Conservation (phyloP, 2,113 vertebrate species). For the Myiagra hebetior region DNA sequence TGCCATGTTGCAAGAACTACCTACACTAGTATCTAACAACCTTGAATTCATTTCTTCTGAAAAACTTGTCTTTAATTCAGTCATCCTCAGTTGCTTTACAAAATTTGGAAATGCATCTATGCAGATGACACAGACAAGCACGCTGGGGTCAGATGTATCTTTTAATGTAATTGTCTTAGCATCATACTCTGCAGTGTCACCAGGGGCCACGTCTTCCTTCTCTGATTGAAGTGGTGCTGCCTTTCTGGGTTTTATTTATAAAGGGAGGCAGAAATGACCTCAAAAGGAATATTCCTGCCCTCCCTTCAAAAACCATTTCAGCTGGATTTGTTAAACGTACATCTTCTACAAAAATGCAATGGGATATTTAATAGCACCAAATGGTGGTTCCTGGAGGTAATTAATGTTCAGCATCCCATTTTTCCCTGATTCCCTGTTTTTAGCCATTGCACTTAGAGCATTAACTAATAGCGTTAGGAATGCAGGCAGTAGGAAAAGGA, state of each 20-base stretch:
- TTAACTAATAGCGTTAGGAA: not conserved
- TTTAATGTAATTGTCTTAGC: not conserved
- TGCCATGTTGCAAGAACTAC: not conserved
- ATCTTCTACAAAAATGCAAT: not conserved
- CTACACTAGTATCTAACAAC: not conserved
- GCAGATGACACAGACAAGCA: not conserved
- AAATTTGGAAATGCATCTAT: not conserved
- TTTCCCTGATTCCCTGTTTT: not conserved
- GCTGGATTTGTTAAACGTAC: not conserved
- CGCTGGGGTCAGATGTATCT: not conserved
- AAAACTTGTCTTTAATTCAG: not conserved
- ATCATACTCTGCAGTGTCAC: not conserved
- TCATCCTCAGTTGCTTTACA: not conserved
- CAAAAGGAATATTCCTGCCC: not conserved
- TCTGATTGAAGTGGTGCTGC: not conserved
- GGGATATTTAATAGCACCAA: not conserved
- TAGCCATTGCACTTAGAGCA: not conserved
- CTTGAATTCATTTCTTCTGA: not conserved
- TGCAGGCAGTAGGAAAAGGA: not conserved
- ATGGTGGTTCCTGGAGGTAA: not conserved
- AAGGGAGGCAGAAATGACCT: not conserved
- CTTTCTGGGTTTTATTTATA: not conserved
- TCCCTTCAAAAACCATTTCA: not conserved
- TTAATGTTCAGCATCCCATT: not conserved
- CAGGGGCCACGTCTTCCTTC: not conserved